Percentiles rank a stretch among this genome's conserved stretches.
These are phyloP conservation scores for Aporrectodea caliginosa DNA, from an alignment of 1,140 invertebrate species.

Conservation along the genomic window DNA sequence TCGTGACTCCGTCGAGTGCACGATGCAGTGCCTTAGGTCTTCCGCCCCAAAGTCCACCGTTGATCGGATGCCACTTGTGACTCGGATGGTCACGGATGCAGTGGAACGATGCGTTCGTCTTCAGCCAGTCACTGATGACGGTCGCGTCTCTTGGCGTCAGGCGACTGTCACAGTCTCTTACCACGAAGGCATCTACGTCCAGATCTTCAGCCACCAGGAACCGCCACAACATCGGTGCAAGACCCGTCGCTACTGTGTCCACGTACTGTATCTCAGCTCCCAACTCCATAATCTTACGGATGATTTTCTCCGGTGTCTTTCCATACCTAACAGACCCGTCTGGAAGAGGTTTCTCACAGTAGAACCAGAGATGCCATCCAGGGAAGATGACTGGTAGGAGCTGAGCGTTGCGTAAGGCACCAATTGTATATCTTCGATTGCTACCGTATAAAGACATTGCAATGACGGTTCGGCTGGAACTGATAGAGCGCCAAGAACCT, in stretches of 20 bases:
- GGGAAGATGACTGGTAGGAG: neutral
- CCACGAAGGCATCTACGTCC: constrained; percentile 6
- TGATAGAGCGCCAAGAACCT: neutral
- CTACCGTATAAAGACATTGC: constrained; percentile 1
- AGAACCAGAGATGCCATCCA: constrained; percentile 6
- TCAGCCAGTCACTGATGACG: constrained; percentile 11
- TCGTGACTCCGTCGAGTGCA: neutral
- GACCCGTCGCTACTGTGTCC: neutral
- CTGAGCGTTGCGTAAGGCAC: neutral
- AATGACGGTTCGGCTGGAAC: neutral
- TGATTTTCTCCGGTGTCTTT: constrained; percentile 1
- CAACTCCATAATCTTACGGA: neutral
- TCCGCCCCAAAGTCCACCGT: constrained; percentile 22
- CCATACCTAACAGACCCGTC: constrained; percentile 37
- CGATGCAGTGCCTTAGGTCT: neutral
- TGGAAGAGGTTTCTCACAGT: constrained; percentile 44
- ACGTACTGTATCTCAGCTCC: constrained; percentile 22
- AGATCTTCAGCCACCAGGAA: constrained; percentile 20
- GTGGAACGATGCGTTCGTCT: constrained; percentile 8
- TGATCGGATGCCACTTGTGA: neutral
- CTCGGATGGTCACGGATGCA: constrained; percentile 25
- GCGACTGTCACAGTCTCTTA: constrained; percentile 17
- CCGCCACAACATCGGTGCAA: constrained; percentile 23
- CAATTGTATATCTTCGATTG: neutral
- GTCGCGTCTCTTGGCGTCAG: constrained; percentile 10